These are phyloP conservation scores for Aythya baeri DNA, from an alignment of 2,113 vertebrate genomes.

Conservation along the genomic window DNA sequence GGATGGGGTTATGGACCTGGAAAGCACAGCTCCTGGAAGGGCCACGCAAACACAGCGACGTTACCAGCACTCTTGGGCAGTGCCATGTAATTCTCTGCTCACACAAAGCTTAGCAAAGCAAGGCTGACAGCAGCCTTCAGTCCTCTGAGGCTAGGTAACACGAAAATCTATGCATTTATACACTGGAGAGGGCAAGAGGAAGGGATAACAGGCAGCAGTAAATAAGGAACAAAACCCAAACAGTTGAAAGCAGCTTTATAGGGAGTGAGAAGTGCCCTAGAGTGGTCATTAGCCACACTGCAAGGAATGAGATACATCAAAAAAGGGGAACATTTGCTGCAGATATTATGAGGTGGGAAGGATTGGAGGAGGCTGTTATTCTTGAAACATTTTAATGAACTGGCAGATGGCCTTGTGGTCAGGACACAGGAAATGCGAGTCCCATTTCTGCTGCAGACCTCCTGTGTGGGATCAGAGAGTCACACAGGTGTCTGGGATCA, in stretches of 20 bases:
- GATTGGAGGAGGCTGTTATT: not conserved
- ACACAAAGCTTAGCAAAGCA: not conserved
- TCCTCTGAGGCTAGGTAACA: not conserved
- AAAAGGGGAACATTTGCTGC: constrained; percentile 5
- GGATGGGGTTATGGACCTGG: not conserved
- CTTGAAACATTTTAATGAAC: constrained; percentile 13
- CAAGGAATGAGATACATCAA: not conserved
- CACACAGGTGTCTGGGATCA: not conserved
- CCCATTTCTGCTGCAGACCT: constrained; percentile 10
- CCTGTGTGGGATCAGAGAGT: not conserved
- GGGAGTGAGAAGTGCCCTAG: constrained; percentile 10
- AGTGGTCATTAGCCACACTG: constrained; percentile 25
- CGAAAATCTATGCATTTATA: not conserved
- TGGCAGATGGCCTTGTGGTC: constrained; percentile 19
- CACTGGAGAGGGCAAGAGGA: not conserved
- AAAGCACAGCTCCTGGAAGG: not conserved
- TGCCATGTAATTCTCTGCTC: not conserved
- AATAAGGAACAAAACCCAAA: not conserved
- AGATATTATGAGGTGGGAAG: constrained; percentile 37
- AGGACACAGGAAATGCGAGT: constrained; percentile 3
- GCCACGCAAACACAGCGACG: rapidly evolving
- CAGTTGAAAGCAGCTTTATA: constrained; percentile 31
- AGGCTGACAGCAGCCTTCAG: not conserved
- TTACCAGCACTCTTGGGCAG: not conserved
- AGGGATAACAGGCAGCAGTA: not conserved